These are phyloP conservation scores for Spongilla lacustris DNA, from an alignment of 37 sponge, comb jelly and placozoan genomes.

Conservation along the genomic window DNA sequence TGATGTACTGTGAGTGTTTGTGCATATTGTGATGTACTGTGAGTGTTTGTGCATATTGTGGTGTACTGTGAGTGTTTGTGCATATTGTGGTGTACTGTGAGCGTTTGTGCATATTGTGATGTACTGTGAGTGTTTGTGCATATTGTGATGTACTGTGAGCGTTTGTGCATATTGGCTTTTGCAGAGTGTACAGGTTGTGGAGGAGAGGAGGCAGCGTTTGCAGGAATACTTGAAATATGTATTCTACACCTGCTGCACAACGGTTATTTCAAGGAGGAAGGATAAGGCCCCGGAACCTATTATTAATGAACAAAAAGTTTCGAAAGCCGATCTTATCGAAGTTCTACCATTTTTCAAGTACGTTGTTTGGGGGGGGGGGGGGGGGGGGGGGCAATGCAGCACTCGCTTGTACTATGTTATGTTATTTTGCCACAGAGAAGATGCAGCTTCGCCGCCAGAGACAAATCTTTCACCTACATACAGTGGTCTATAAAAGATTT, in stretches of 20 bases:
- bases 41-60: no score
- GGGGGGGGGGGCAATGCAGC: no score
- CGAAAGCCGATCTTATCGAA: slow-evolving; percentile 59
- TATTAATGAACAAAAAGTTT: slow-evolving; percentile 35
- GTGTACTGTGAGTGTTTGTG: no score
- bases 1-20: no score
- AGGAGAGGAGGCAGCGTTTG: slow-evolving; percentile 63
- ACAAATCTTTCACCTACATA: background rate
- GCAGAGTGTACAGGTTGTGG: slow-evolving; percentile 76
- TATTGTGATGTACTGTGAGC: background rate
- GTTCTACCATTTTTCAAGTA: slow-evolving; percentile 84
- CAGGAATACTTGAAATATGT: slow-evolving; percentile 83
- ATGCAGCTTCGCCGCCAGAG: background rate
- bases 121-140: no score
- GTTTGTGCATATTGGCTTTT: background rate
- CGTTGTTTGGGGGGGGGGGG: background rate
- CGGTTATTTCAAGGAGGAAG: background rate
- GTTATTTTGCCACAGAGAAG: background rate
- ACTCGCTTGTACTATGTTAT: background rate
- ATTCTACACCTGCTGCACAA: slow-evolving; percentile 23
- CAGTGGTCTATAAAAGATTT: background rate
- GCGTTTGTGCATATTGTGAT: no score
- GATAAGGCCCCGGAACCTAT: slow-evolving; percentile 11
- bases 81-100: no score
- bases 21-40: no score